phyloP scores from a whole-genome alignment of 2,797 vertebrate genomes.

The Xyrichtys novacula region DNA sequence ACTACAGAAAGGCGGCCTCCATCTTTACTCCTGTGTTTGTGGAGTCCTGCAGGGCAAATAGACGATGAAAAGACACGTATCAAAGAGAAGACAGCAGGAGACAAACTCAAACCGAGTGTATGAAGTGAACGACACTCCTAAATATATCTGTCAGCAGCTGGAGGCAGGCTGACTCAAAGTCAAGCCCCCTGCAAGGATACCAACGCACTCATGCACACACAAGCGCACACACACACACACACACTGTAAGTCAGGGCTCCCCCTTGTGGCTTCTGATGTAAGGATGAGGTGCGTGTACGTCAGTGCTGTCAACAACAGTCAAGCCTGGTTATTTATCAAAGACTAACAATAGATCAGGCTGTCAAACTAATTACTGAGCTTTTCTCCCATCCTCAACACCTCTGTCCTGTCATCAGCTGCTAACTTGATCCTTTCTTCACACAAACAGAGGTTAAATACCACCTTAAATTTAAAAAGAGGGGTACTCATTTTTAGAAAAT shows the following conservation, averaged over 20 bases:
- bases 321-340: slow-evolving; percentile 20
- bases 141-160: slow-evolving; percentile 40
- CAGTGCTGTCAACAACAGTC: slow-evolving; percentile 30
- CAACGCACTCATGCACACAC: slow-evolving; percentile 14
- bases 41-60: slow-evolving; percentile 8
- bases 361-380: slow-evolving; percentile 48
- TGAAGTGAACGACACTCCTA: slow-evolving; percentile 17
- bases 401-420: slow-evolving; percentile 21
- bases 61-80: slow-evolving; percentile 12
- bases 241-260: slow-evolving; percentile 36
- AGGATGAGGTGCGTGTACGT: neutral
- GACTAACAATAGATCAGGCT: slow-evolving; percentile 48
- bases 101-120: slow-evolving; percentile 5
- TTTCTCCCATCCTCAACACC: slow-evolving; percentile 9
- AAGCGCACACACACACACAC: slow-evolving; percentile 34
- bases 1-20: neutral
- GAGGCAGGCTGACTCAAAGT: slow-evolving; percentile 21
- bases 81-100: slow-evolving; percentile 13
- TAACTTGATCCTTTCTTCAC: neutral
- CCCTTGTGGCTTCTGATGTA: slow-evolving; percentile 47
- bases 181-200: slow-evolving; percentile 13
- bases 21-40: neutral
- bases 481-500: neutral
- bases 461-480: neutral
- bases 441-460: neutral